Conservation (phyloP, 37 sponge, comb jelly and placozoan species). For the Spongia lamella region DNA sequence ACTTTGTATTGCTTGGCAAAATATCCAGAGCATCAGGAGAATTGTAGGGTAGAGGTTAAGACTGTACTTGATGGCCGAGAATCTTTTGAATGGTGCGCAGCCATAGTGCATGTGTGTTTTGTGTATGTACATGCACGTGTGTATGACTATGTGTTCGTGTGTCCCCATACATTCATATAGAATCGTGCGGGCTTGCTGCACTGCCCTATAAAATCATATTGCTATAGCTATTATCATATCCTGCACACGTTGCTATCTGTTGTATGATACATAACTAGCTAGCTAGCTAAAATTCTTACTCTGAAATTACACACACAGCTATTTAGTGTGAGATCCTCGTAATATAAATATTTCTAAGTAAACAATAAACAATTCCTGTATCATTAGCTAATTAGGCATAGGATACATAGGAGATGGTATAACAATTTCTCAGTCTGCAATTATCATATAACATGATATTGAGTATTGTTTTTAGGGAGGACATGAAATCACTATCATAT, state of each 20-base stretch:
- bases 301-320: too few relatives aligned
- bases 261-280: too few relatives aligned
- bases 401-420: background rate
- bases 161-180: conserved; percentile 2
- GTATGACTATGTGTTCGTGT: conserved; percentile 4
- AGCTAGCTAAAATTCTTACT: too few relatives aligned
- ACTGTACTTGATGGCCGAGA: conserved; percentile 50
- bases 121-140: background rate
- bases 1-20: conserved; percentile 40
- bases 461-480: conserved; percentile 62
- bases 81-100: conserved; percentile 28
- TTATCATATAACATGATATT: conserved; percentile 39
- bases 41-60: conserved; percentile 62
- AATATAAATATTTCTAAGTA: too few relatives aligned
- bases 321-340: too few relatives aligned
- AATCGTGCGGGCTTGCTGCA: background rate
- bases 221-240: too few relatives aligned
- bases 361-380: too few relatives aligned
- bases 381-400: too few relatives aligned
- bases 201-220: too few relatives aligned
- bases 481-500: conserved; percentile 57
- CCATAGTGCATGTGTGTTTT: too few relatives aligned
- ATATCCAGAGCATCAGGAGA: conserved; percentile 78
- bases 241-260: too few relatives aligned
- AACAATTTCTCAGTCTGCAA: too few relatives aligned